These are phyloP conservation scores for Drosophila suboccidentalis DNA, from an alignment of 2,888 invertebrate genomes.

Conservation along the genomic window DNA sequence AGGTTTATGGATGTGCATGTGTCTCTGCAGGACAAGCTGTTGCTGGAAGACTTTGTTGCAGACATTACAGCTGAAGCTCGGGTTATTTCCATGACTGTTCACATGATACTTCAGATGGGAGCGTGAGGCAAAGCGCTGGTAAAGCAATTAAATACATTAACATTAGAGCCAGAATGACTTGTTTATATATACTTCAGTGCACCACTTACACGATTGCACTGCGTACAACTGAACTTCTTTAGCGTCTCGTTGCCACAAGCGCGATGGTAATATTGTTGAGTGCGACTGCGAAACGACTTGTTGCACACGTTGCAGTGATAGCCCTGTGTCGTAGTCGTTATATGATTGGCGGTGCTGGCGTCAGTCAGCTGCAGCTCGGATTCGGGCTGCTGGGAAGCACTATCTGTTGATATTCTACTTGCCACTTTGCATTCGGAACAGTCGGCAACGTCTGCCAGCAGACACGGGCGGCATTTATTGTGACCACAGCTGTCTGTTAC, in stretches of 20 bases:
- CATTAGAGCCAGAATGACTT: not conserved
- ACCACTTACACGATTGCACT: slow-evolving; percentile 81
- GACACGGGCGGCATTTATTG: slow-evolving; percentile 90
- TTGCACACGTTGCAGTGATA: slow-evolving; percentile 89
- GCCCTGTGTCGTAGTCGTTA: slow-evolving; percentile 54
- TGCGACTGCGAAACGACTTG: slow-evolving; percentile 89
- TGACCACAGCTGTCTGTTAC: slow-evolving; percentile 92
- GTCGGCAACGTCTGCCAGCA: slow-evolving; percentile 89
- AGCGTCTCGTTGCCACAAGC: slow-evolving; percentile 87
- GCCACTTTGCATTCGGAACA: slow-evolving; percentile 86
- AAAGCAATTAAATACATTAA: slow-evolving; percentile 34
- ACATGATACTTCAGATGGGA: slow-evolving; percentile 91
- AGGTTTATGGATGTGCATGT: slow-evolving; percentile 89
- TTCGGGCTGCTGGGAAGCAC: not conserved
- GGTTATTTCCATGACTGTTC: slow-evolving; percentile 78
- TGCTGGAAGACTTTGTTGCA: slow-evolving; percentile 91
- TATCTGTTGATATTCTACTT: not conserved
- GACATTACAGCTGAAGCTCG: slow-evolving; percentile 56
- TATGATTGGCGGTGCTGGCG: slow-evolving; percentile 55
- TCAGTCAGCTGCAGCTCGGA: slow-evolving; percentile 48
- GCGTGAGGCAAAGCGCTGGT: slow-evolving; percentile 89
- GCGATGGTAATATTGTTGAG: slow-evolving; percentile 89
- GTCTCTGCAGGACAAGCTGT: slow-evolving; percentile 90
- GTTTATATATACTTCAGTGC: not conserved
- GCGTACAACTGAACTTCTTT: slow-evolving; percentile 86